Evolutionary conservation across 2,797 vertebrate species (phyloP).

Genomic region (Rhinatrema bivittatum): DNA sequence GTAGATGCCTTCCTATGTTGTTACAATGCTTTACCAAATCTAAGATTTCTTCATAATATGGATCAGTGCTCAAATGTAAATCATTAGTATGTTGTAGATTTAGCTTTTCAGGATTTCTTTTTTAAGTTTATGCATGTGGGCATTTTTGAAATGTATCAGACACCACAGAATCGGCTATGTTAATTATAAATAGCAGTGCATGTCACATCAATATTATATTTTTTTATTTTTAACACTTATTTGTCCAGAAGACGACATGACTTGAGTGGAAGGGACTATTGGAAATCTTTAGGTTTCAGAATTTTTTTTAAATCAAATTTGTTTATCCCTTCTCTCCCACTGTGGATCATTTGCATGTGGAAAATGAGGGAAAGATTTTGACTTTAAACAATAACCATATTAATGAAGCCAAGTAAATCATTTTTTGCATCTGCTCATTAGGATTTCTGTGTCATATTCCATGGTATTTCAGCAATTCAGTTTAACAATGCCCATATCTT

Average conservation of each 20-base stretch:
- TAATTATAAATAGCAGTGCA: constrained; percentile 79
- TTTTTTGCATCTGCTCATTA: constrained; percentile 51
- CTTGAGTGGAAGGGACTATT: constrained; percentile 42
- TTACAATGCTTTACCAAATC: constrained; percentile 80
- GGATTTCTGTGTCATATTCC: constrained; percentile 48
- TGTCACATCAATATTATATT: constrained; percentile 71
- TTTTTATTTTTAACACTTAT: constrained; percentile 49
- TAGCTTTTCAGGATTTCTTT: constrained; percentile 57
- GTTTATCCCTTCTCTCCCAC: constrained; percentile 52
- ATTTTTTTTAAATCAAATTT: constrained; percentile 48
- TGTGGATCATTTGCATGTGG: constrained; percentile 55
- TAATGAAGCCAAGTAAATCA: constrained; percentile 53
- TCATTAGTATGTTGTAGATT: constrained; percentile 68
- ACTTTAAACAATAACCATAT: constrained; percentile 59
- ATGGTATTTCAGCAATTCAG: constrained; percentile 42
- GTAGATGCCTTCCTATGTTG: constrained; percentile 72
- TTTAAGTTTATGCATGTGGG: constrained; percentile 71
- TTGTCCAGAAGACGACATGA: constrained; percentile 44
- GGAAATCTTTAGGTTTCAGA: constrained; percentile 48
- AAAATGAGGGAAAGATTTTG: constrained; percentile 52
- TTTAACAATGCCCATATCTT: no score
- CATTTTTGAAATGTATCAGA: constrained; percentile 63
- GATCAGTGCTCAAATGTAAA: constrained; percentile 62
- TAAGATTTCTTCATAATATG: constrained; percentile 60
- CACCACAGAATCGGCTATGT: constrained; percentile 68